Evolutionary conservation across 2,113 vertebrate genomes (phyloP).

Genomic region (Montifringilla adamsi): DNA sequence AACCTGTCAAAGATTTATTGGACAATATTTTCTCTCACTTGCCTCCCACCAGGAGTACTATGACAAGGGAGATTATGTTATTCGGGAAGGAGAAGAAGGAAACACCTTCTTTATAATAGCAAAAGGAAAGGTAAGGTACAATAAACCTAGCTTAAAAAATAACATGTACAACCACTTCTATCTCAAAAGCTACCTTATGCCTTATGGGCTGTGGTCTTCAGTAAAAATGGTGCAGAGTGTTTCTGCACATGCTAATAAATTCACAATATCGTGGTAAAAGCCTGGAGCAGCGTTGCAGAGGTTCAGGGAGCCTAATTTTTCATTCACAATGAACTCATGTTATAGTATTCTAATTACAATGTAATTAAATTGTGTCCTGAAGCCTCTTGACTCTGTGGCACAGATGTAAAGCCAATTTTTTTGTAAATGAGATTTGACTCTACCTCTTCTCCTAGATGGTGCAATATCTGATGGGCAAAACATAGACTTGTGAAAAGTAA

Average conservation of each 20-base stretch:
- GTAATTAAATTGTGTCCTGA: not conserved
- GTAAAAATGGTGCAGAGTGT: not conserved
- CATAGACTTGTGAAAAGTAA: not conserved
- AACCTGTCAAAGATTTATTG: not conserved
- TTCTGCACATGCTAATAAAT: not conserved
- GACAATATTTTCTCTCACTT: not conserved
- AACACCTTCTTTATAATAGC: slow-evolving; percentile 93
- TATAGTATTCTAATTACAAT: not conserved
- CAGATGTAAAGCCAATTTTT: not conserved
- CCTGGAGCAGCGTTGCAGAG: not conserved
- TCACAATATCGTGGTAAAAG: not conserved
- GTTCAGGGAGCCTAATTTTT: not conserved
- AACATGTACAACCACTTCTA: not conserved
- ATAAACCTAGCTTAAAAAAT: not conserved
- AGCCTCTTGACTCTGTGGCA: not conserved
- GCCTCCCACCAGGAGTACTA: slow-evolving; percentile 81
- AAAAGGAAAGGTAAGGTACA: slow-evolving; percentile 85
- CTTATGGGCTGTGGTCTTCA: not conserved
- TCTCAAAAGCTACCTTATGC: not conserved
- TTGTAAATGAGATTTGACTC: not conserved
- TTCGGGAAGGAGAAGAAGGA: slow-evolving; percentile 91
- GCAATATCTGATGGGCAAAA: not conserved
- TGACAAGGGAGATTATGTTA: slow-evolving; percentile 90
- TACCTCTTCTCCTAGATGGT: not conserved
- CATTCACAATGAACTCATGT: not conserved